Evolutionary conservation across 2,797 vertebrate species (phyloP), one percentile per base, ranked within the genome.

Genomic region (Euthynnus affinis): DNA sequence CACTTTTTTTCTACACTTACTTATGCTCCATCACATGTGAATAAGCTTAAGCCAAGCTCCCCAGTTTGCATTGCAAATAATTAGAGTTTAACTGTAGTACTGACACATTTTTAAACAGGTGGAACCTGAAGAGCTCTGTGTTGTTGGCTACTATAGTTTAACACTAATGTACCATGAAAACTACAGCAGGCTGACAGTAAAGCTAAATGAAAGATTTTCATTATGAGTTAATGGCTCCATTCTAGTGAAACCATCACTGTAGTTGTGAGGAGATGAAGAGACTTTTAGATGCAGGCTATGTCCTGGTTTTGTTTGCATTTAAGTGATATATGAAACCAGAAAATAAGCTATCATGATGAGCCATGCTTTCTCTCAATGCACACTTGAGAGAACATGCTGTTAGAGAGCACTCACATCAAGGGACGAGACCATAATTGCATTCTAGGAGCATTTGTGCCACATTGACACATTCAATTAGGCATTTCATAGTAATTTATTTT

Each of bases 341-440:
- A 65, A 73, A 76, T 27, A 68, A 51, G 48, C 71, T 67, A 80
- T 81, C 46, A 74, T 27, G 56, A 55, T 32, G 65, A 83, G 65
- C 29, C 29, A 57, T 53, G 55, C 55, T 63, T 81, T 68, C 12
- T 20, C 29, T 68, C 57, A 59, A n/a, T 56, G 59, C 68, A 71
- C 64, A 65, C 60, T 81, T 52, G 53, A 80, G 73, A 76, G 56
- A 74, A 66, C 68, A 71, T 25, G 71, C 71, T 58, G 48, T 81
- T 84, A 76, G 71, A 61, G 69, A 85, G 63, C 78, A 84, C 81
- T 83, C 60, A 69, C 64, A 25, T 78, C 53, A 72, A 61, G 37
- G 59, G 23, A 78, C 8, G 9, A 73, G 40, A 67, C 49, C 34
- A 32, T 84, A 80, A 90, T 85, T 57, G 12, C 27, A 40, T 83